Base-by-base conservation (phyloP, 2,888 invertebrate genomes). In the Augochlorella aurata region DNA sequence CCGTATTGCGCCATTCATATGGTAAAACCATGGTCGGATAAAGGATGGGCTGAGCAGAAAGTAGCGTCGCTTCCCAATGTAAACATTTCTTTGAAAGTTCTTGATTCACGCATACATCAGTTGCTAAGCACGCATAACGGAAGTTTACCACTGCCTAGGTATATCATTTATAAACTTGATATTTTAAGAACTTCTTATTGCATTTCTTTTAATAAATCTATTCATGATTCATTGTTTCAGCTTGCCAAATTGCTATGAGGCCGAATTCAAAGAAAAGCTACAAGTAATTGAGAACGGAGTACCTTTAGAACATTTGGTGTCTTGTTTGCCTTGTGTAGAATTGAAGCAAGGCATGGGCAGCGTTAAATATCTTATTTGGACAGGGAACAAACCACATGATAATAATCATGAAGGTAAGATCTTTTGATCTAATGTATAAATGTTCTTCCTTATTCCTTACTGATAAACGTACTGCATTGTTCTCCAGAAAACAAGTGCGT, bases 221-320 rank as follows among this genome's bases (percentile, higher is more conserved):
- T 70, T 49, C 12, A 12, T 90, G 16, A 74, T 52, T 63, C 68
- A 81, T 70, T 49, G 52, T 93, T 93, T 65, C 90, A 97, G 97
- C 93, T 96, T 98, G 91, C 96, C 97, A 84, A 95, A 96, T 84
- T 98, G 98, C 93, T 98, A 97, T 93, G 96, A 96, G 90, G 95
- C 96, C 16, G 96, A 96, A 91, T 97, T 97, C 92, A 95, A 95
- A 16, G 94, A 95, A 77, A 92, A 94, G 47, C 92, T 96, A 67
- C 93, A 94, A 18, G 93, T 96, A n/a, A 95, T 96, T 89, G 95
- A 95, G 4, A 95, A 94, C 79, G 98, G 98, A 7, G 98, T 98
- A 21, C 97, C 98, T 0, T 93, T 99, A 77, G 99, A 99, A 93
- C 97, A 99, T 94, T 94, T 99, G 75, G 95, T 99, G 45, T 96